These are phyloP conservation scores for Oplegnathus fasciatus DNA, from an alignment of 2,113 vertebrate genomes.

Conservation along the genomic window DNA sequence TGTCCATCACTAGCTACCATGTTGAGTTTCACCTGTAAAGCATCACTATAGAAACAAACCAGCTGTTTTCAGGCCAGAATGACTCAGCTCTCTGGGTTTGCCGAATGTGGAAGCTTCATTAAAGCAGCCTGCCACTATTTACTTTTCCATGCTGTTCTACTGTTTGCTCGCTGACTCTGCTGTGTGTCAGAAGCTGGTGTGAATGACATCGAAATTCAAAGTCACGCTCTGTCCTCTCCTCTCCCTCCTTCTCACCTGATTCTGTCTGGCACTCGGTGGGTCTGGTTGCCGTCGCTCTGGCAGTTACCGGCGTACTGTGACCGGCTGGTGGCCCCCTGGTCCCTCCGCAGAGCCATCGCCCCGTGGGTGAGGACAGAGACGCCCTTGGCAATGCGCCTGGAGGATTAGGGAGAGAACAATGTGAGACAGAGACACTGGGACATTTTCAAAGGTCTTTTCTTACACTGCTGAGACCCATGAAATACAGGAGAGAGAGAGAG, in stretches of 20 bases:
- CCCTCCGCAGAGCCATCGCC: slow-evolving; percentile 90
- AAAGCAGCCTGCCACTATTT: slow-evolving; percentile 36
- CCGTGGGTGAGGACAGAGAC: slow-evolving; percentile 94
- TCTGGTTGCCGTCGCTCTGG: slow-evolving; percentile 88
- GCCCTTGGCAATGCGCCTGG: slow-evolving; percentile 88
- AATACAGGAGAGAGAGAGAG: not conserved
- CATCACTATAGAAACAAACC: not conserved
- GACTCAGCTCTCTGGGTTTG: slow-evolving; percentile 43
- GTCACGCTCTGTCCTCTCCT: not conserved
- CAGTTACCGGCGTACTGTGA: slow-evolving; percentile 91
- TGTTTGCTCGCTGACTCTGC: slow-evolving; percentile 31
- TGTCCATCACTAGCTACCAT: not conserved
- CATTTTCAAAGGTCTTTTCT: slow-evolving; percentile 31
- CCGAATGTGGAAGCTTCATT: slow-evolving; percentile 22
- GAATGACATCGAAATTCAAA: slow-evolving; percentile 38
- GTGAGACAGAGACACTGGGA: slow-evolving; percentile 30
- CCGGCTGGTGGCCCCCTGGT: slow-evolving; percentile 85
- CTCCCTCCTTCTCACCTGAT: slow-evolving; percentile 84
- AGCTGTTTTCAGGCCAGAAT: slow-evolving; percentile 17
- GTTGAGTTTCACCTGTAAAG: not conserved
- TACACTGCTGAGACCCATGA: slow-evolving; percentile 19
- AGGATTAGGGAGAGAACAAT: slow-evolving; percentile 43
- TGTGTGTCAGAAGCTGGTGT: not conserved
- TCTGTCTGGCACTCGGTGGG: slow-evolving; percentile 85
- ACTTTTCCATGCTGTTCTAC: slow-evolving; percentile 1